A percentile compares a stretch with the other conserved stretches of the same genome.
These are phyloP conservation scores for Adrianichthys oophorus DNA, from an alignment of 2,797 vertebrate genomes.

Conservation along the genomic window DNA sequence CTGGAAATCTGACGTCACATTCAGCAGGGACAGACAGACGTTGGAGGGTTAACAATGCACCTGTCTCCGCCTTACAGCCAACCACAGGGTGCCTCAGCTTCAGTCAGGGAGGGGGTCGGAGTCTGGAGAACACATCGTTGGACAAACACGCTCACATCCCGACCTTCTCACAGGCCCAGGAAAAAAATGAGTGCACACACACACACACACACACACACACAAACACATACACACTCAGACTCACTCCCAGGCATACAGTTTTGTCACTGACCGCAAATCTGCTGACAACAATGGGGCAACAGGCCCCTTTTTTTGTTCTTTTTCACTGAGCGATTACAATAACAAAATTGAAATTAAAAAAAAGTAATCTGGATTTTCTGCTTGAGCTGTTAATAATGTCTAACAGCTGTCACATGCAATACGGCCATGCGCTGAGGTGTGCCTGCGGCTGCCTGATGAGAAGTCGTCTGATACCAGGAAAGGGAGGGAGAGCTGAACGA, in stretches of 20 bases:
- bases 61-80: conserved; percentile 66
- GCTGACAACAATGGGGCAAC: conserved; percentile 62
- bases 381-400: conserved; percentile 79
- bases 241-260: conserved; percentile 17
- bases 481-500: conserved; percentile 15
- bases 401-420: conserved; percentile 77
- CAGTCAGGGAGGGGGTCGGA: conserved; percentile 39
- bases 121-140: conserved; percentile 46
- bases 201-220: conserved; percentile 11
- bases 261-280: conserved; percentile 56
- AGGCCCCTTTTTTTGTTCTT: conserved; percentile 50
- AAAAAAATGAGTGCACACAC: conserved; percentile 26
- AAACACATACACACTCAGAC: neutral
- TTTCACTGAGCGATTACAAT: conserved; percentile 69
- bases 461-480: conserved; percentile 54
- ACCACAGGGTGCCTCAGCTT: conserved; percentile 61
- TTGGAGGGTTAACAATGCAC: conserved; percentile 74
- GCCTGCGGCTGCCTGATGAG: conserved; percentile 66
- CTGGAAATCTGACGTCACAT: conserved; percentile 19
- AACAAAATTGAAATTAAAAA: conserved; percentile 73
- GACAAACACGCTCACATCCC: conserved; percentile 31
- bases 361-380: conserved; percentile 79
- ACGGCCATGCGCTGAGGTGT: conserved; percentile 61
- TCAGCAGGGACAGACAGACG: conserved; percentile 51
- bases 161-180: conserved; percentile 44